Evolutionary conservation across 2,113 vertebrate genomes (phyloP), one percentile per base, ranked within the genome.

Genomic region (Erythrolamprus reginae): DNA sequence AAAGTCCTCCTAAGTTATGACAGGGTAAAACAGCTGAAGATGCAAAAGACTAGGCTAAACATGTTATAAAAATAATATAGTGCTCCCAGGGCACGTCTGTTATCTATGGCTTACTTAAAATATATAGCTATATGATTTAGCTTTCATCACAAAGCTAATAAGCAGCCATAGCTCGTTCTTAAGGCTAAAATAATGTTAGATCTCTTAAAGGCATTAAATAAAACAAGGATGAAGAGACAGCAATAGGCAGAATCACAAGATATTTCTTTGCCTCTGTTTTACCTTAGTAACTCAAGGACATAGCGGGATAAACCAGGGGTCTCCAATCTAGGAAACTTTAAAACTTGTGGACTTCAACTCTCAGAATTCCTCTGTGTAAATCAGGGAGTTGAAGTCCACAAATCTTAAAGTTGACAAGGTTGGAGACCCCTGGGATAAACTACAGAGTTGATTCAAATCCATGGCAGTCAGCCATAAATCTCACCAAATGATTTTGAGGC

Each of bases 1-100:
- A 15, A 93, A 45, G 70, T 84, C n/a, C 10, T 82, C 50, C 86
- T 55, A 92, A 33, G 13, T 93, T 92, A 65, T 55, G 61, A 55
- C 21, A 45, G 83, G 55, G 61, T 89, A 55, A 77, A 88, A 88
- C 53, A 52, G n/a, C 10, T 0, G 86, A 87, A 48, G 84, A 51
- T 90, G 84, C 61, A 89, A 84, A 70, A 17, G 50, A 17, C 28
- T 91, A 84, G 82, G 47, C 28, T 65, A 86, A 87, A 55, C 83
- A 85, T 70, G 88, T 88, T 82, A 91, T 83, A 65, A 28, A 90
- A 92, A 4, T 55, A 2, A 0, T 9, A 23, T 33, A 61, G 77
- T 89, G n/a, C 65, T 88, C 33, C 19, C 23, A 53, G 52, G 45
- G 7, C 33, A 92, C 82, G 42, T 24, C 90, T 92, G 51, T 77